Percentiles rank a stretch among this genome's conserved stretches.
These are phyloP conservation scores for Sphinx pinastri DNA, from an alignment of 2,888 invertebrate genomes.

Conservation along the genomic window DNA sequence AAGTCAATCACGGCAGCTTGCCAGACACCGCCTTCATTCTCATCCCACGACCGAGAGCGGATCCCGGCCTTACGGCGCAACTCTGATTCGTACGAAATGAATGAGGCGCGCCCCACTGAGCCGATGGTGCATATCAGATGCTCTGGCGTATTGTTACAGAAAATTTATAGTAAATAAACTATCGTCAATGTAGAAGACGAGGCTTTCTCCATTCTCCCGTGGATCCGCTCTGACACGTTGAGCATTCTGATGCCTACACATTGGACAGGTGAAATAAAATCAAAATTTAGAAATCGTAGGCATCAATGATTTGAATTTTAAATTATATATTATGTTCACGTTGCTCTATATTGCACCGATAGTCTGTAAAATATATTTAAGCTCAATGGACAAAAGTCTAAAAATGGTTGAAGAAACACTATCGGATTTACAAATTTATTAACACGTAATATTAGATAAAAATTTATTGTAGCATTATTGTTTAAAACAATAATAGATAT, in stretches of 20 bases:
- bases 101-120: background rate
- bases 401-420: background rate
- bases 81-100: background rate
- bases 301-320: background rate
- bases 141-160: background rate
- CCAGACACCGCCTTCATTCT: slow-evolving; percentile 12
- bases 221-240: slow-evolving; percentile 14
- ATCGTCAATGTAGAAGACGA: background rate
- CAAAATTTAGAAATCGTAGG: slow-evolving; percentile 15
- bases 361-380: background rate
- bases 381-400: background rate
- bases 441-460: too few species aligned
- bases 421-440: background rate
- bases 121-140: background rate
- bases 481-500: too few species aligned
- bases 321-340: slow-evolving; percentile 7
- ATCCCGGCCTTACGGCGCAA: background rate
- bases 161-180: background rate
- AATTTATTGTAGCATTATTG: too few species aligned
- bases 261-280: slow-evolving; percentile 6
- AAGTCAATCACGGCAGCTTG: slow-evolving; percentile 46
- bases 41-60: slow-evolving; percentile 6
- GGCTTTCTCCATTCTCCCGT: background rate
- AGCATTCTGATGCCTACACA: slow-evolving; percentile 31
- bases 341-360: slow-evolving; percentile 7